phyloP scores from a whole-genome alignment of 2,888 invertebrate species.

The Spatulosminthurus flaviceps region DNA sequence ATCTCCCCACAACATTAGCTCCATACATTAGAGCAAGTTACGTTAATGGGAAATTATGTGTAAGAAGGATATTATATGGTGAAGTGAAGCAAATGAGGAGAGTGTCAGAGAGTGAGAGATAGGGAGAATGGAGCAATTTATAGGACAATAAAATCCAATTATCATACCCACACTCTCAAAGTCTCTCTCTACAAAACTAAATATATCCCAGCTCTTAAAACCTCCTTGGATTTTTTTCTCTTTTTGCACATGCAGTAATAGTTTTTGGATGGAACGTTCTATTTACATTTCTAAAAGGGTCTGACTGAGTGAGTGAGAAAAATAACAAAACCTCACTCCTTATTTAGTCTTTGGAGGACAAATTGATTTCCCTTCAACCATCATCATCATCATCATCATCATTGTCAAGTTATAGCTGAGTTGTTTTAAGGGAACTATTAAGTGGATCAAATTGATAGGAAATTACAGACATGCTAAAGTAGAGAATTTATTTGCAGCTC shows the following conservation, averaged over 20 bases:
- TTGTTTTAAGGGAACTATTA: background rate
- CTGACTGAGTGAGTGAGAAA: no score
- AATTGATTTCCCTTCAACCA: background rate
- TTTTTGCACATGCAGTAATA: background rate
- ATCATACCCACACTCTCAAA: background rate
- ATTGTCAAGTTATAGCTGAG: background rate
- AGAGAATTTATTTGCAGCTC: slow-evolving; percentile 21
- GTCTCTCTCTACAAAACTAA: no score
- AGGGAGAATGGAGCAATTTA: no score
- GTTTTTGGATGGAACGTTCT: slow-evolving; percentile 6
- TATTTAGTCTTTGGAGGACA: slow-evolving; percentile 36
- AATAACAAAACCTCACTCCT: slow-evolving; percentile 5
- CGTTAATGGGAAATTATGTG: no score
- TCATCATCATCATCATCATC: no score
- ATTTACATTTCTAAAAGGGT: background rate
- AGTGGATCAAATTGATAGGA: background rate
- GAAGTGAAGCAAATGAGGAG: background rate
- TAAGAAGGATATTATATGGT: background rate
- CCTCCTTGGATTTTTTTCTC: background rate
- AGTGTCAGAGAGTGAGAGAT: background rate
- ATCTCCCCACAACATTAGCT: no score
- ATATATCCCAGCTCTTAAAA: background rate
- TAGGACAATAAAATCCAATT: background rate
- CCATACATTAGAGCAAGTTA: no score
- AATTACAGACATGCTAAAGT: background rate